Base-by-base conservation (phyloP, 2,888 invertebrate genomes). In the Proisotoma minuta region DNA sequence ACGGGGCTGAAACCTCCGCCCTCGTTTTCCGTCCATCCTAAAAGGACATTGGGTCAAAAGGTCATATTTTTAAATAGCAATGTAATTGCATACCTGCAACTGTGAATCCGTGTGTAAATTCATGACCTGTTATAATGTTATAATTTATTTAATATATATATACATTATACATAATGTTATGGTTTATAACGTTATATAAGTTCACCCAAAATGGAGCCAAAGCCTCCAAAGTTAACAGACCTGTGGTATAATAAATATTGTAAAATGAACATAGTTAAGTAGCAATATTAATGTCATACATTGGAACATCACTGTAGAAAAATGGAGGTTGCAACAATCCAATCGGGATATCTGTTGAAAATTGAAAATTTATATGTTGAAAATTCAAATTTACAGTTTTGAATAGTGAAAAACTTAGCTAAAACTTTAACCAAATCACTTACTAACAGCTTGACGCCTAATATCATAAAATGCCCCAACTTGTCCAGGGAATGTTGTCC, bases 1-100 rank as follows among this genome's bases (percentile, higher is more conserved):
- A 65, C 59, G 12, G 61, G 52, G 12, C 63, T 58, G 57, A 65
- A 68, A 2, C 59, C 59, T 20, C 65, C 68, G 18, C 52, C 34
- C n/a, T 59, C 12, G 22, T 65, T 61, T 61, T 68, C 63, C 4
- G 68, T 68, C 68, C 68, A 68, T 0, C 68, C 68, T 68, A 15
- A 2, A 49, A 39, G 24, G 12, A 51, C 22, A n/a, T 20, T 10
- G 10, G 12, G 5, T 15, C 12, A 39, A 34, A 23, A 4, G 34
- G 15, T 10, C 4, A 40, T 29, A 39, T 5, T 20, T 15, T 27
- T n/a, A n/a, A 48, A 27, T 43, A 18, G 15, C 10, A 26, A 8
- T 48, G 48, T 18, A 50, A 5, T 27, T n/a, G 23, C 39, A 34
- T 20, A 54, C 53, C 53, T 34, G 34, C 15, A 10, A 34, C 34